These are phyloP conservation scores for Lordiphosa fenestrarum DNA, from an alignment of 2,888 invertebrate species.

Conservation along the genomic window DNA sequence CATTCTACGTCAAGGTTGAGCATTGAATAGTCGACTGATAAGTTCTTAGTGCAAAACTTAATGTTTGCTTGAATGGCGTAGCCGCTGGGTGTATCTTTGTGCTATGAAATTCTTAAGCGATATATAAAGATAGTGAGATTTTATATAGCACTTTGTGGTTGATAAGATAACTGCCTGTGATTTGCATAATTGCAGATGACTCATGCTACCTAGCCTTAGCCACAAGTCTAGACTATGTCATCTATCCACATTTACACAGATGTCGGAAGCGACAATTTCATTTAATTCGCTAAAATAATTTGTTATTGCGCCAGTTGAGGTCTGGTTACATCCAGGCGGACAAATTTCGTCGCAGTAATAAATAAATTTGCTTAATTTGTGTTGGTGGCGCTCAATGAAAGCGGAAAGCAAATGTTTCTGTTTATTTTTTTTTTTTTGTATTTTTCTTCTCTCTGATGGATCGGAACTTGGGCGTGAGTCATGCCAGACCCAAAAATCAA, in stretches of 20 bases:
- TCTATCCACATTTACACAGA: slow-evolving; percentile 44
- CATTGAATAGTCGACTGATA: too few species aligned
- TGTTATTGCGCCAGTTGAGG: slow-evolving; percentile 47
- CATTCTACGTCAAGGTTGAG: too few species aligned
- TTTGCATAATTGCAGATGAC: neutral
- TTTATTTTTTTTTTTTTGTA: slow-evolving; percentile 1
- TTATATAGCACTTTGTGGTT: too few species aligned
- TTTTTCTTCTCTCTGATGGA: slow-evolving; percentile 38
- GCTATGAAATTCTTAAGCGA: too few species aligned
- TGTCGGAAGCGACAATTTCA: slow-evolving; percentile 71
- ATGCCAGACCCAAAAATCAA: slow-evolving; percentile 52
- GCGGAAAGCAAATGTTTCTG: slow-evolving; percentile 48
- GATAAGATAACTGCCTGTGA: too few species aligned
- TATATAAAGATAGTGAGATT: too few species aligned
- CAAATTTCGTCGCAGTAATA: slow-evolving; percentile 24
- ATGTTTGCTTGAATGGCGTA: too few species aligned
- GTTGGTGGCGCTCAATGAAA: slow-evolving; percentile 54
- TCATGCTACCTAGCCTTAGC: neutral
- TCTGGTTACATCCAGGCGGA: slow-evolving; percentile 14
- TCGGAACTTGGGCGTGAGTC: slow-evolving; percentile 31
- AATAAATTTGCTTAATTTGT: slow-evolving; percentile 66
- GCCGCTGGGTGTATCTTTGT: too few species aligned
- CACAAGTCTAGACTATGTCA: slow-evolving; percentile 34
- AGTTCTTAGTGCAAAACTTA: too few species aligned
- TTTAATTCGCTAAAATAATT: slow-evolving; percentile 69